A percentile compares a stretch with the other conserved stretches of the same genome.
phyloP scores from a whole-genome alignment of 2,113 vertebrate species.

The Trogon melanurus region DNA sequence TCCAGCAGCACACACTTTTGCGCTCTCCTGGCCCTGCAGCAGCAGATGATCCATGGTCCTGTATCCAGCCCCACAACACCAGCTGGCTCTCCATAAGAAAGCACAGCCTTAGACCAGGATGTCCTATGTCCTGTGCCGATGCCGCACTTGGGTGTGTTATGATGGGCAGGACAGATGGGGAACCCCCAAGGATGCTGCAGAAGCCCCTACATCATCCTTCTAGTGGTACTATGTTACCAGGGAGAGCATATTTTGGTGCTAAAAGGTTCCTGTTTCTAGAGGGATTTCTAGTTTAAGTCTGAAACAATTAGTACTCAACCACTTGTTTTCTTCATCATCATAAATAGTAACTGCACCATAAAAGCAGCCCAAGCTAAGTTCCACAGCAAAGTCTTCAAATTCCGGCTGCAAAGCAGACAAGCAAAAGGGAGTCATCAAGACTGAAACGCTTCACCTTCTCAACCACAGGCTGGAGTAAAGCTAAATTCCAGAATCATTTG shows the following conservation, averaged over 20 bases:
- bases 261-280: neutral
- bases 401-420: neutral
- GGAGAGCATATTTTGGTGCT: neutral
- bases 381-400: slow-evolving; percentile 11
- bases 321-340: neutral
- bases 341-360: neutral
- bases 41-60: accelerated
- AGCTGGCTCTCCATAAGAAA: neutral
- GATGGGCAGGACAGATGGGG: neutral
- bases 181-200: neutral
- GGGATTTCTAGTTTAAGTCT: neutral
- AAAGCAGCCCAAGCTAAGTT: neutral
- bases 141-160: accelerated
- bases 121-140: neutral
- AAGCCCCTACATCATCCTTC: neutral
- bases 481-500: neutral
- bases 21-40: neutral
- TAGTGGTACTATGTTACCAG: neutral
- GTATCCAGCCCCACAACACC: neutral
- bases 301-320: neutral
- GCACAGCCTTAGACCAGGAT: neutral
- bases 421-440: neutral
- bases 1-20: neutral
- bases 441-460: neutral
- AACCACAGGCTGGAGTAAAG: neutral